These are phyloP conservation scores for Sebastes steindachneri DNA, from an alignment of 2,797 vertebrate genomes.

Conservation along the genomic window DNA sequence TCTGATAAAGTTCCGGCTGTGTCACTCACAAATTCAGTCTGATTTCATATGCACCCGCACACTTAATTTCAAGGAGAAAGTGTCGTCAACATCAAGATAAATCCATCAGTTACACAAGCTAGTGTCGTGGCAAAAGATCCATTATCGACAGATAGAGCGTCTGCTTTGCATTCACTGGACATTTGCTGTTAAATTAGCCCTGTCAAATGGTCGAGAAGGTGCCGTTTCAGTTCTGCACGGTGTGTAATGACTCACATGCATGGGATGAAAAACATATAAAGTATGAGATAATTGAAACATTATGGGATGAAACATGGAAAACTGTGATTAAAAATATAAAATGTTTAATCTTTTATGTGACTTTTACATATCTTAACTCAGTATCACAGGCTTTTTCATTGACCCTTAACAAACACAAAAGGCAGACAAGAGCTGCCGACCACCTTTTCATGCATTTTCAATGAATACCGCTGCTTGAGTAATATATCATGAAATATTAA, in stretches of 20 bases:
- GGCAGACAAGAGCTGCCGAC: slow-evolving; percentile 29
- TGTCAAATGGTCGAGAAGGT: slow-evolving; percentile 15
- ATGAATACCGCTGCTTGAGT: slow-evolving; percentile 61
- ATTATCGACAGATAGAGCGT: slow-evolving; percentile 51
- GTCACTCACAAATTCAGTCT: neutral
- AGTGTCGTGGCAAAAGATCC: slow-evolving; percentile 22
- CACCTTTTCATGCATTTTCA: slow-evolving; percentile 57
- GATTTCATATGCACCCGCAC: slow-evolving; percentile 19
- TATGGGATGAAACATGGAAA: slow-evolving; percentile 48
- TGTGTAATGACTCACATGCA: slow-evolving; percentile 51
- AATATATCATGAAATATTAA: slow-evolving; percentile 76
- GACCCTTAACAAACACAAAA: slow-evolving; percentile 30
- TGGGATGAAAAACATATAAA: slow-evolving; percentile 57
- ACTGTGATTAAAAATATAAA: slow-evolving; percentile 2
- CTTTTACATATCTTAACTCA: neutral
- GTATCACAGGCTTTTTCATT: slow-evolving; percentile 9
- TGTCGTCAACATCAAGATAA: slow-evolving; percentile 56
- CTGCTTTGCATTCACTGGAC: slow-evolving; percentile 55
- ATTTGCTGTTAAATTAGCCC: slow-evolving; percentile 49
- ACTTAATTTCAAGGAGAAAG: slow-evolving; percentile 48
- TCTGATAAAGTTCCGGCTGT: neutral
- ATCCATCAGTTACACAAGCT: slow-evolving; percentile 40
- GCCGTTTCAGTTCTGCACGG: slow-evolving; percentile 35
- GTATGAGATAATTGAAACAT: slow-evolving; percentile 40
- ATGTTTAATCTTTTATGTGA: neutral